Evolutionary conservation across 2,888 invertebrate genomes (phyloP).

Genomic region (Leucoptera coffeella): DNA sequence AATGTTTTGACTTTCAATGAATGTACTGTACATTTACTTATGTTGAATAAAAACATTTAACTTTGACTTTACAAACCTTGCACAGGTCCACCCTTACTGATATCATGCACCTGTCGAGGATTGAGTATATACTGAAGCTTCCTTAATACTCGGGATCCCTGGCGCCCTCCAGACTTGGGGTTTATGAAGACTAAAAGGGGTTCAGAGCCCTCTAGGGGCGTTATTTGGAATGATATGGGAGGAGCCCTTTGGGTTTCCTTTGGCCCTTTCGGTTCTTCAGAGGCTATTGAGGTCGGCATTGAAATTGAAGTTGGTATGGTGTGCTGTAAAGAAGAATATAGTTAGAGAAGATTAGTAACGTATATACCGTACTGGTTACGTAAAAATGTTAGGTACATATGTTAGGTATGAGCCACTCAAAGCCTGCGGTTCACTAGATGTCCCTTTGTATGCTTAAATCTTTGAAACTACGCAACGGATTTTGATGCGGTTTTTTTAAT

Average conservation of each 20-base stretch:
- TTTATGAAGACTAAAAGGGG: constrained; percentile 94
- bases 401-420: too few species aligned
- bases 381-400: too few species aligned
- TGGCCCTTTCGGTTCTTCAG: constrained; percentile 4
- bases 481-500: too few species aligned
- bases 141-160: constrained; percentile 82
- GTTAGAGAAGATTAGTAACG: too few species aligned
- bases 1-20: too few species aligned
- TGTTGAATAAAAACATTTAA: too few species aligned
- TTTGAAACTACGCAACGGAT: too few species aligned
- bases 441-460: too few species aligned
- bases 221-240: constrained; percentile 89
- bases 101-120: constrained; percentile 88
- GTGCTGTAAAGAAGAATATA: constrained; percentile 16
- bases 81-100: constrained; percentile 87
- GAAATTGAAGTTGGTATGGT: constrained; percentile 35
- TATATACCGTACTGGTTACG: too few species aligned
- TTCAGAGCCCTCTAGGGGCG: constrained; percentile 63
- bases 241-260: constrained; percentile 29
- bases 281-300: constrained; percentile 29
- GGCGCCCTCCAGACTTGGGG: constrained; percentile 93
- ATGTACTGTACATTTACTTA: too few species aligned
- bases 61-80: too few species aligned
- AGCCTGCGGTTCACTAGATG: too few species aligned
- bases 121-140: constrained; percentile 96